phyloP scores from a whole-genome alignment of 1,140 invertebrate genomes.

The Anoplolepis gracilipes region DNA sequence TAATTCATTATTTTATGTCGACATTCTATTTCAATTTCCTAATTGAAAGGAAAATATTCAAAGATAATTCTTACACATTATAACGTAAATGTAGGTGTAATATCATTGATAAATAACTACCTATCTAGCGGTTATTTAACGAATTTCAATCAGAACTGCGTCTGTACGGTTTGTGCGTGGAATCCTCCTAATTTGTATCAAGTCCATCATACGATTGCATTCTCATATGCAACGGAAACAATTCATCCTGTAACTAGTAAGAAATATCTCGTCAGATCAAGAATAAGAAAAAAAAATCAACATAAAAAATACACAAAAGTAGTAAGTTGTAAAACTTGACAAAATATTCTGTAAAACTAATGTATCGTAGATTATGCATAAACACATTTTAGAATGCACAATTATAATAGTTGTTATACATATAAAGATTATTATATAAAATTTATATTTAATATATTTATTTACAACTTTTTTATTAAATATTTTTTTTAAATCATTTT shows the following conservation, averaged over 20 bases:
- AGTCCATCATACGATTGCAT: slow-evolving; percentile 62
- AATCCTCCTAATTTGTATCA: slow-evolving; percentile 6
- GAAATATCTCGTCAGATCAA: slow-evolving; percentile 11
- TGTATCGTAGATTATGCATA: background rate
- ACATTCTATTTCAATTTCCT: background rate
- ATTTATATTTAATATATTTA: background rate
- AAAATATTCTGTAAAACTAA: background rate
- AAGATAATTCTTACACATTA: background rate
- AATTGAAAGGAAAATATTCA: background rate
- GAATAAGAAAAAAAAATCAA: background rate
- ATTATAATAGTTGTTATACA: slow-evolving; percentile 28
- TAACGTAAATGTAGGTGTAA: background rate
- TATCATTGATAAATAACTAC: background rate
- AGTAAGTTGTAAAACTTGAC: background rate
- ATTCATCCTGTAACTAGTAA: slow-evolving; percentile 70
- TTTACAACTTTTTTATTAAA: background rate
- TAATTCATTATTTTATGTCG: too few species aligned
- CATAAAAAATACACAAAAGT: background rate
- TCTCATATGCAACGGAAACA: slow-evolving; percentile 57
- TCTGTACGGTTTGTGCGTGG: background rate
- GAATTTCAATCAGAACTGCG: background rate
- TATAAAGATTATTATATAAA: background rate
- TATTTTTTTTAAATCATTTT: background rate
- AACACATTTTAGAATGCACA: background rate
- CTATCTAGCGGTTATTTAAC: background rate